Conservation (phyloP, 1,140 invertebrate species). For the Ceratina australensis region DNA sequence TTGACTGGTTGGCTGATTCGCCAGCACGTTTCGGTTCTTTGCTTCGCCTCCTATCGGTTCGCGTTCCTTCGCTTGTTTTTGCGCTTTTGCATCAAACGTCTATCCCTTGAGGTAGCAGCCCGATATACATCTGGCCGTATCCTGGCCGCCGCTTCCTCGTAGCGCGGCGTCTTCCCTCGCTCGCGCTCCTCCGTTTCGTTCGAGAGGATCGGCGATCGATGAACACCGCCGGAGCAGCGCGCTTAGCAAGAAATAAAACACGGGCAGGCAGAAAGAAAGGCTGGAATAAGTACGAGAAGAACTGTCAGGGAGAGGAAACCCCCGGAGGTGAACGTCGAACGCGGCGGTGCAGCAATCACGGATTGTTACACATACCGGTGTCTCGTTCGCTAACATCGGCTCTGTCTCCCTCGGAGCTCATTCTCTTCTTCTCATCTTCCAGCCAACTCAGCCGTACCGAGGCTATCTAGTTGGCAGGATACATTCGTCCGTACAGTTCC, state of each 20-base stretch:
- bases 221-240: background rate
- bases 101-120: conserved; percentile 7
- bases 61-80: conserved; percentile 66
- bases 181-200: background rate
- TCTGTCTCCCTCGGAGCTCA: conserved; percentile 11
- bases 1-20: conserved; percentile 29
- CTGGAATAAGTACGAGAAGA: background rate
- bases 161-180: background rate
- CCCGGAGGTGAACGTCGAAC: conserved; percentile 65
- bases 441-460: conserved; percentile 34
- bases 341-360: conserved; percentile 67
- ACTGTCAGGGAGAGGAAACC: conserved; percentile 28
- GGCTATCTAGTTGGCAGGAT: conserved; percentile 48
- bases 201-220: conserved; percentile 15
- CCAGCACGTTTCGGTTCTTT: conserved; percentile 62
- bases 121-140: conserved; percentile 25
- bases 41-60: conserved; percentile 50
- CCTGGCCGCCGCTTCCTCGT: background rate
- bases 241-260: conserved; percentile 29
- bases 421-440: conserved; percentile 51
- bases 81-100: conserved; percentile 62
- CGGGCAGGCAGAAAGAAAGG: conserved; percentile 4
- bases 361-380: conserved; percentile 69
- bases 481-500: conserved; percentile 56
- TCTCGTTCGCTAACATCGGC: conserved; percentile 43